Conservation (phyloP, 2,797 vertebrate genomes). For the Kryptolebias ocellatus region DNA sequence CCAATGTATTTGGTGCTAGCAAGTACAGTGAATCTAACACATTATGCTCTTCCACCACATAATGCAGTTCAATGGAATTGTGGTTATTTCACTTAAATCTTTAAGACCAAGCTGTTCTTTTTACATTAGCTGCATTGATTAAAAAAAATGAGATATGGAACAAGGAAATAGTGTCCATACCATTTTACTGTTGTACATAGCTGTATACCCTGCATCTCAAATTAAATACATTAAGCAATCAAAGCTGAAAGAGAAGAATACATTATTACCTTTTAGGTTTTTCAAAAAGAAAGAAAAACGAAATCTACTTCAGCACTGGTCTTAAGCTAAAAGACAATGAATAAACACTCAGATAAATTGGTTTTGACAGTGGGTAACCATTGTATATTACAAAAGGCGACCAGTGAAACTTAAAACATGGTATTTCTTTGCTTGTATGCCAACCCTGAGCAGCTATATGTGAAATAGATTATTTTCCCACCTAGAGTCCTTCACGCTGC, state of each 20-base stretch:
- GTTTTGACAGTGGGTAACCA: slow-evolving; percentile 51
- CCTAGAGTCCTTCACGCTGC: slow-evolving; percentile 76
- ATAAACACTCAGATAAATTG: slow-evolving; percentile 53
- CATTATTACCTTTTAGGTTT: neutral
- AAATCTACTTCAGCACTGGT: neutral
- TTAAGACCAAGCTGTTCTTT: neutral
- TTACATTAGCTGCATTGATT: slow-evolving; percentile 3
- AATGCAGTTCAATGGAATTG: neutral
- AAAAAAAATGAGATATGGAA: slow-evolving; percentile 1
- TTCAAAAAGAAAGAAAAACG: neutral
- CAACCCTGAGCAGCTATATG: slow-evolving; percentile 74
- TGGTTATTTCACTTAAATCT: slow-evolving; percentile 3
- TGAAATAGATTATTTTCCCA: slow-evolving; percentile 77
- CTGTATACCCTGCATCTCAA: neutral
- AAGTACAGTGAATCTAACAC: neutral
- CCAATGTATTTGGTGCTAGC: neutral
- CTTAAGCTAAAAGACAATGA: slow-evolving; percentile 34
- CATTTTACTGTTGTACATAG: neutral
- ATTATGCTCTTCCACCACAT: neutral
- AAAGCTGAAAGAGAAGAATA: slow-evolving; percentile 10
- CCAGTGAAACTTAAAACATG: slow-evolving; percentile 66
- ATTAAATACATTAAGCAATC: neutral
- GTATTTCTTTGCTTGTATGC: slow-evolving; percentile 47
- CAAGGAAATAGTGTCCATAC: neutral
- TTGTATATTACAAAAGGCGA: slow-evolving; percentile 47